phyloP scores from a whole-genome alignment of 1,140 invertebrate species.

The Pogonomyrmex barbatus region DNA sequence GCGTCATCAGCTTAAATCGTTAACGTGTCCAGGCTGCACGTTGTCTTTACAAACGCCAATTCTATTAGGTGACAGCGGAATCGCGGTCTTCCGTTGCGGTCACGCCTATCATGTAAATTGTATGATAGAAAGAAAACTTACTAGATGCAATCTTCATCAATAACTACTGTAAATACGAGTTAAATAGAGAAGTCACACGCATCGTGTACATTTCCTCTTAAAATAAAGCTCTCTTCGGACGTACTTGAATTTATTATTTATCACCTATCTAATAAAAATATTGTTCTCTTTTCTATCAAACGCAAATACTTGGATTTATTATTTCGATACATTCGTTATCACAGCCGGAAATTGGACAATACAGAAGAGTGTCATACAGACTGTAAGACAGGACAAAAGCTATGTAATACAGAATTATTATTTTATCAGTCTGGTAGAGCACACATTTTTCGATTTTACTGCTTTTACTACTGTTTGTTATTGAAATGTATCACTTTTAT shows the following conservation, averaged over 20 bases:
- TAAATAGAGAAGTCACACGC: constrained; percentile 22
- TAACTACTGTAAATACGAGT: constrained; percentile 50
- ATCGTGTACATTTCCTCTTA: constrained; percentile 11
- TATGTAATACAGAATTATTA: constrained; percentile 25
- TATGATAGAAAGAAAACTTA: constrained; percentile 84
- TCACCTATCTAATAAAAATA: constrained; percentile 39
- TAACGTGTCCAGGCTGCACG: constrained; percentile 83
- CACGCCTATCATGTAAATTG: constrained; percentile 85
- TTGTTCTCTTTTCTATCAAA: not conserved
- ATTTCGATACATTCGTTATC: constrained; percentile 54
- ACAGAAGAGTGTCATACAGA: constrained; percentile 5
- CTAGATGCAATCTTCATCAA: constrained; percentile 81
- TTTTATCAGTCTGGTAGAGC: not conserved
- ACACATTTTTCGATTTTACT: constrained; percentile 18
- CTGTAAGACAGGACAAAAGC: not conserved
- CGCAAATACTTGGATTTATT: constrained; percentile 50
- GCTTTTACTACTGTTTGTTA: not conserved
- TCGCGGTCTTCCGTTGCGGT: constrained; percentile 84
- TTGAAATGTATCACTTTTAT: constrained; percentile 16
- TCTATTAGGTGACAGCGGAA: constrained; percentile 82
- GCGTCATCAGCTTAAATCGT: constrained; percentile 76
- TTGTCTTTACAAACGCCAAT: constrained; percentile 83
- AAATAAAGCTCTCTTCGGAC: constrained; percentile 39
- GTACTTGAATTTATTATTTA: constrained; percentile 62
- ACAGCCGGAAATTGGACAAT: constrained; percentile 33